Conservation (phyloP, 2,797 vertebrate species). For the Champsocephalus esox region DNA sequence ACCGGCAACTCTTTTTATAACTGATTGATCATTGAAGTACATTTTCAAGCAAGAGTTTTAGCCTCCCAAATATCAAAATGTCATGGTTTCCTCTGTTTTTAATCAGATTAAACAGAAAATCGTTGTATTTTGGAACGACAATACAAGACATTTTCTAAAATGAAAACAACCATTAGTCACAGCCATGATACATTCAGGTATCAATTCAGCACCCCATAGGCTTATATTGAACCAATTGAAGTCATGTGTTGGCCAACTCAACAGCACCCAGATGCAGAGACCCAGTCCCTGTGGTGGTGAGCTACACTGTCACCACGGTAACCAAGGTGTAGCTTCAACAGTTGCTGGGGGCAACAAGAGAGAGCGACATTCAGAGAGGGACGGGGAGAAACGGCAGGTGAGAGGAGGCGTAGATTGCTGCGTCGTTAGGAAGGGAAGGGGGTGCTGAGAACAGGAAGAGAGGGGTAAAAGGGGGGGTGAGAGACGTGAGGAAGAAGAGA, state of each 20-base stretch:
- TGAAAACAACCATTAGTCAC: no score
- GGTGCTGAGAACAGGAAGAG: slow-evolving; percentile 13
- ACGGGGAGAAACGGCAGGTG: slow-evolving; percentile 53
- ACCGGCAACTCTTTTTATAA: no score
- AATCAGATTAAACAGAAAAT: no score
- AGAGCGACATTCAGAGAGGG: slow-evolving; percentile 31
- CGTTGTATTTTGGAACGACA: no score
- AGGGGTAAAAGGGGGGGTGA: not conserved
- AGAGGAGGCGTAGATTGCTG: slow-evolving; percentile 18
- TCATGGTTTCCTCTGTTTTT: no score
- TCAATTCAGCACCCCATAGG: not conserved
- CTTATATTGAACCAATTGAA: not conserved
- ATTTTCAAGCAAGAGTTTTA: no score
- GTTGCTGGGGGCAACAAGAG: slow-evolving; percentile 69
- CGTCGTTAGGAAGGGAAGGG: slow-evolving; percentile 19
- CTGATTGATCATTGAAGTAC: no score
- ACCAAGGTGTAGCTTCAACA: slow-evolving; percentile 80
- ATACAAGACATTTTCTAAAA: no score
- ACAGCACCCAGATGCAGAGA: slow-evolving; percentile 53
- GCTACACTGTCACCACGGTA: slow-evolving; percentile 66
- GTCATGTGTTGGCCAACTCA: slow-evolving; percentile 24
- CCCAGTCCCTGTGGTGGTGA: slow-evolving; percentile 58
- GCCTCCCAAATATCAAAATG: no score
- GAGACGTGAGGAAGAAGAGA: not conserved
- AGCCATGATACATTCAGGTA: not conserved